phyloP scores from a whole-genome alignment of 2,797 vertebrate species.

The Coracias cyanogaster region DNA sequence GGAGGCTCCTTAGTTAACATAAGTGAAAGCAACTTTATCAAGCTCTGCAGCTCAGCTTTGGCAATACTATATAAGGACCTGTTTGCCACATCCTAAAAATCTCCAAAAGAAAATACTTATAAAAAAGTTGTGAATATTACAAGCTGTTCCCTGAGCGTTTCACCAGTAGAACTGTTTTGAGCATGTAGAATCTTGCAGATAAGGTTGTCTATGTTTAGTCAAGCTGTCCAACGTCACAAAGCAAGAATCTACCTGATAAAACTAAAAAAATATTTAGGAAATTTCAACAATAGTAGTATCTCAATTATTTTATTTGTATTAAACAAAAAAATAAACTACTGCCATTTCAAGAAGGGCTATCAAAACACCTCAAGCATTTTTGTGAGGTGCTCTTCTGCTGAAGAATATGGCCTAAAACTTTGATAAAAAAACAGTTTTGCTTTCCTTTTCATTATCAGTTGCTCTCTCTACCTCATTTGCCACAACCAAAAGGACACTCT shows the following conservation, averaged over 20 bases:
- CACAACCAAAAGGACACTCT: too few species aligned
- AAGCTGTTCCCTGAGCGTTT: constrained; percentile 55
- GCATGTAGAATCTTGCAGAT: neutral
- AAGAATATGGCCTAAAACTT: neutral
- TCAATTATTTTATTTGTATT: neutral
- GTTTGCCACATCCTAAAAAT: constrained; percentile 49
- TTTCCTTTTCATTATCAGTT: too few species aligned
- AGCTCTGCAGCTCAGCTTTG: constrained; percentile 40
- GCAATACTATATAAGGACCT: constrained; percentile 65
- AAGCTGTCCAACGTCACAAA: neutral
- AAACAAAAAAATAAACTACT: neutral
- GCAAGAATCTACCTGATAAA: neutral
- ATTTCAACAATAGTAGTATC: neutral
- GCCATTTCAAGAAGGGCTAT: neutral
- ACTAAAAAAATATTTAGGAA: neutral
- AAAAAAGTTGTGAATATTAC: constrained; percentile 67
- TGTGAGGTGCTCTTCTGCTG: neutral
- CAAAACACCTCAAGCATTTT: neutral
- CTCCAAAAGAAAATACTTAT: constrained; percentile 56
- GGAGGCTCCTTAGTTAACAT: constrained; percentile 52
- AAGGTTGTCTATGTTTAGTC: constrained; percentile 22
- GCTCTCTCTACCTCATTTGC: too few species aligned
- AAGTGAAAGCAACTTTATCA: constrained; percentile 48
- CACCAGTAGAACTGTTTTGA: neutral
- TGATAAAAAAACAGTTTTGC: neutral